These are phyloP conservation scores for Eleutherodactylus coqui DNA, from an alignment of 2,797 vertebrate species.

Conservation along the genomic window DNA sequence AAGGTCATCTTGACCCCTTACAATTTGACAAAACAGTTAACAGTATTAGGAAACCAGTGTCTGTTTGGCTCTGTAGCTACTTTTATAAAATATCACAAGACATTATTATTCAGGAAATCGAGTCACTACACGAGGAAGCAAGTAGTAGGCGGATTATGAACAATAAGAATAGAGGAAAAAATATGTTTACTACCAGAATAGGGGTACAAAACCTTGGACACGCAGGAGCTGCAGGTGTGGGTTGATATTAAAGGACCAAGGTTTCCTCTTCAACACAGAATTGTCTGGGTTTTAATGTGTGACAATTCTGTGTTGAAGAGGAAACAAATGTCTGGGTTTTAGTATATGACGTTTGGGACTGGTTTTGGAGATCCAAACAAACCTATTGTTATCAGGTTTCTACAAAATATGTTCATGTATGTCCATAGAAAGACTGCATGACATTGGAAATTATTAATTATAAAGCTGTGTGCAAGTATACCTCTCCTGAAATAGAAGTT, in stretches of 20 bases:
- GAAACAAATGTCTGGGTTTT: background rate
- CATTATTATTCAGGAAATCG: conserved; percentile 48
- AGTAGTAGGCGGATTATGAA: background rate
- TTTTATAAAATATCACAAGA: conserved; percentile 32
- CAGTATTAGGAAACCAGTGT: conserved; percentile 37
- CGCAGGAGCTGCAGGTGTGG: background rate
- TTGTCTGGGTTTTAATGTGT: too few species aligned
- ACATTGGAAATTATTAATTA: too few species aligned
- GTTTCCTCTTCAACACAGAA: background rate
- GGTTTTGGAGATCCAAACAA: background rate
- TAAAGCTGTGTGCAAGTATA: too few species aligned
- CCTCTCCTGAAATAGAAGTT: background rate
- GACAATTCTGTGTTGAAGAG: too few species aligned
- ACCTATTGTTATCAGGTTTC: too few species aligned
- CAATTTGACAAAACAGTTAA: conserved; percentile 31
- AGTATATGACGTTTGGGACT: background rate
- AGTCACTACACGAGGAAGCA: conserved; percentile 45
- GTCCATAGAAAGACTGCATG: too few species aligned
- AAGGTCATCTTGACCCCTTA: conserved; percentile 23
- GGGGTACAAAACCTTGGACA: background rate
- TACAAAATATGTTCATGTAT: background rate
- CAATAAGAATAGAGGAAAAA: conserved; percentile 40
- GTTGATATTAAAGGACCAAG: background rate
- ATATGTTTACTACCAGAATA: conserved; percentile 31
- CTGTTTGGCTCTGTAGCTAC: background rate